These are phyloP conservation scores for Drosophila pseudotakahashii DNA, from an alignment of 2,888 invertebrate genomes.

Conservation along the genomic window DNA sequence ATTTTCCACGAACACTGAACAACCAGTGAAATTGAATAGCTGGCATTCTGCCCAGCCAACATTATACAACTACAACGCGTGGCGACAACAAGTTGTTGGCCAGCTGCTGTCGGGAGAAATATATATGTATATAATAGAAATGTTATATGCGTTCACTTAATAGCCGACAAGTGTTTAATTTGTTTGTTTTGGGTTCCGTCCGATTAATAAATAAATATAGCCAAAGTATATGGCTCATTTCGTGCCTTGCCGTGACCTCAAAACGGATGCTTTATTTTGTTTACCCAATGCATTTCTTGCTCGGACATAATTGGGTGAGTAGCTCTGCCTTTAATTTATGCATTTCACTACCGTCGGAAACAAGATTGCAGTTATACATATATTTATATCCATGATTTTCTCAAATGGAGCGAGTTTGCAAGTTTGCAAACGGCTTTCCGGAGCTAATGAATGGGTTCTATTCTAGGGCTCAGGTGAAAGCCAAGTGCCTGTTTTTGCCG, in stretches of 20 bases:
- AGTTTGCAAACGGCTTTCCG: background rate
- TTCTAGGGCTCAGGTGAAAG: constrained; percentile 38
- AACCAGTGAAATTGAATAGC: constrained; percentile 27
- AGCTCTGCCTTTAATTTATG: background rate
- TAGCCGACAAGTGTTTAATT: constrained; percentile 50
- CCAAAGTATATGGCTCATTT: constrained; percentile 13
- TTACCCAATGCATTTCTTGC: constrained; percentile 31
- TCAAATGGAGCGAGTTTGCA: background rate
- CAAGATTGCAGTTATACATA: background rate
- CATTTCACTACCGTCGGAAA: background rate
- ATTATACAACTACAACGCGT: constrained; percentile 30
- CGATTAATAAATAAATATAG: constrained; percentile 31
- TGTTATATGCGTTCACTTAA: constrained; percentile 39
- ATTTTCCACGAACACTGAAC: constrained; percentile 20
- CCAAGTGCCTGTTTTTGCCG: constrained; percentile 9
- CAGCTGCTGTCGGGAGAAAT: constrained; percentile 29
- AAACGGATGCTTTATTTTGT: constrained; percentile 15
- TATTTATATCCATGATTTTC: background rate
- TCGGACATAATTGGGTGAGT: constrained; percentile 24
- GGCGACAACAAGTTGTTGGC: constrained; percentile 42
- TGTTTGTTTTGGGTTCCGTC: constrained; percentile 30
- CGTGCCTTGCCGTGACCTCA: constrained; percentile 31
- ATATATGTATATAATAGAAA: constrained; percentile 39
- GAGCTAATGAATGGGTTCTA: constrained; percentile 13
- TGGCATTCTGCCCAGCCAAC: constrained; percentile 33